phyloP scores from a whole-genome alignment of 2,888 invertebrate genomes.

The Diarsia brunnea region DNA sequence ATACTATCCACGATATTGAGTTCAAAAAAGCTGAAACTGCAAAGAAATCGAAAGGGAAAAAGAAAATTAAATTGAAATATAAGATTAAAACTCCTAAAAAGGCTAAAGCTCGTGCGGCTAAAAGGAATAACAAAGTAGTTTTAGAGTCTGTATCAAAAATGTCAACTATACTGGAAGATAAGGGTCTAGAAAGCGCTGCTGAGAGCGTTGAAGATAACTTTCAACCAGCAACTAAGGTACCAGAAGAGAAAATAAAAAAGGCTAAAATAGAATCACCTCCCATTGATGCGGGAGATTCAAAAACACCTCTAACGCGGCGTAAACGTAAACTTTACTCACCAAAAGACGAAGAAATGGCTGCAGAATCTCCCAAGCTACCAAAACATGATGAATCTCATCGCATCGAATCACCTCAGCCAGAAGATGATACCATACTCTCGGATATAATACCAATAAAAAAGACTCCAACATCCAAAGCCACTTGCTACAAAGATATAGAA shows the following conservation, averaged over 20 bases:
- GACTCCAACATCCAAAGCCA: constrained; percentile 71
- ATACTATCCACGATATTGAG: constrained; percentile 45
- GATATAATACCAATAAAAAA: constrained; percentile 63
- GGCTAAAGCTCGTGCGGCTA: constrained; percentile 51
- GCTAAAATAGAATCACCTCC: constrained; percentile 14
- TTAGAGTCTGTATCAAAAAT: constrained; percentile 66
- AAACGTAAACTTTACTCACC: constrained; percentile 86
- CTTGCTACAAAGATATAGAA: constrained; percentile 82
- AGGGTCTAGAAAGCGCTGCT: constrained; percentile 54
- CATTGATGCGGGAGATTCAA: constrained; percentile 21
- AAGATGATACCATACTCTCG: constrained; percentile 59
- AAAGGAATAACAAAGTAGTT: constrained; percentile 63
- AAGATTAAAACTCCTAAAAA: constrained; percentile 61
- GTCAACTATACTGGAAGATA: constrained; percentile 75
- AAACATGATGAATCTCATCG: background rate
- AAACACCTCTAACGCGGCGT: constrained; percentile 67
- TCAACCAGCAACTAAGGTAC: background rate
- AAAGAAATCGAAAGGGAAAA: constrained; percentile 48
- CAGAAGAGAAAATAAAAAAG: constrained; percentile 18
- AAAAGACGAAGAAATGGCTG: constrained; percentile 73
- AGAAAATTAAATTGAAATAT: constrained; percentile 69
- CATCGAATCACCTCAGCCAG: constrained; percentile 8
- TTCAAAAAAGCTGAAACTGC: constrained; percentile 46
- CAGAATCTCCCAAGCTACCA: constrained; percentile 35
- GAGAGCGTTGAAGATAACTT: constrained; percentile 38